phyloP scores from a whole-genome alignment of 2,113 vertebrate species.

The Odocoileus virginianus region DNA sequence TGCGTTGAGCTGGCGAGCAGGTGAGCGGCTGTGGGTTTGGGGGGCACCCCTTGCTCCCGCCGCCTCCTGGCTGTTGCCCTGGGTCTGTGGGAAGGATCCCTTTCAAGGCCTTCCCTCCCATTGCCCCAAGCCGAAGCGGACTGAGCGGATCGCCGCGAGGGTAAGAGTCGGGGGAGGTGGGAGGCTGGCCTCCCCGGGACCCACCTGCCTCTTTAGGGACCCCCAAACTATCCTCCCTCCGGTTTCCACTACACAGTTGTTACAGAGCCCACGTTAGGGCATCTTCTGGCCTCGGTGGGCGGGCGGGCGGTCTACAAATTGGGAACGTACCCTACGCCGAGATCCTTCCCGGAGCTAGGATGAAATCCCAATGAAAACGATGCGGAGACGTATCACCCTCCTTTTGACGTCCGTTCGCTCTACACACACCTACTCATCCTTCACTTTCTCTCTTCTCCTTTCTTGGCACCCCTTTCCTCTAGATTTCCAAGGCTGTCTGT shows the following conservation, averaged over 20 bases:
- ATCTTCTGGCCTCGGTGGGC: background rate
- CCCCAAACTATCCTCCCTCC: background rate
- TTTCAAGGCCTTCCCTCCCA: background rate
- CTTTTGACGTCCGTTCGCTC: background rate
- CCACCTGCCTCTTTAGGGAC: background rate
- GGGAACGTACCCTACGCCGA: background rate
- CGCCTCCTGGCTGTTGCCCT: background rate
- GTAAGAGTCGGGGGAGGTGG: background rate
- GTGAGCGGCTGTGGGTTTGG: background rate
- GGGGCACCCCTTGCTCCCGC: rapidly evolving
- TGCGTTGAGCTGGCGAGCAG: background rate
- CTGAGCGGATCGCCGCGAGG: background rate
- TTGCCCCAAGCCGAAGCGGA: background rate
- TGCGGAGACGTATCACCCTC: background rate
- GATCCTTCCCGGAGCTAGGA: background rate
- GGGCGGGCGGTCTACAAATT: background rate
- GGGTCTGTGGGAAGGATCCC: background rate
- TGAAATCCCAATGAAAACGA: background rate
- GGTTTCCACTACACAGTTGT: background rate
- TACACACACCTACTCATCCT: background rate
- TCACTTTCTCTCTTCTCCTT: background rate
- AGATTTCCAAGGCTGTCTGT: background rate
- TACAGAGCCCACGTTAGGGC: background rate
- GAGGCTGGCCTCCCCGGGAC: rapidly evolving
- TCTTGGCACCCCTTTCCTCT: background rate